These are phyloP conservation scores for Schizaphis graminum DNA, from an alignment of 2,888 invertebrate genomes.

Conservation along the genomic window DNA sequence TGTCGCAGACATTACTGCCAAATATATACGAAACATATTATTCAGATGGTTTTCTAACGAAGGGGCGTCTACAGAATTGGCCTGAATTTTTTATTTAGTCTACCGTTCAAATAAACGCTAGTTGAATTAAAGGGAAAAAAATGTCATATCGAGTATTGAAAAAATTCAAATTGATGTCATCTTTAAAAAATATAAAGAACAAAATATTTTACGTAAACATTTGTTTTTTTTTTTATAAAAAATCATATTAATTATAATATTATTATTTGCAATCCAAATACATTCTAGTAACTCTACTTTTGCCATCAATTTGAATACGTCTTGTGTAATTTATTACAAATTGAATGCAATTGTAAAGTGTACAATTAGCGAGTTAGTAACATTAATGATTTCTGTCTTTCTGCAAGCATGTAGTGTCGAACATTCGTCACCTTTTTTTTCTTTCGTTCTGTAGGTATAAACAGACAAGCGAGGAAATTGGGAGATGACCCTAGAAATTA, in stretches of 20 bases:
- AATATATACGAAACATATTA: background rate
- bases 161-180: background rate
- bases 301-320: background rate
- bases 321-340: background rate
- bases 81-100: background rate
- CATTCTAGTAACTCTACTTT: background rate
- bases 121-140: background rate
- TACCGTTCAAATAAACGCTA: background rate
- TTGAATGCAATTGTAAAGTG: background rate
- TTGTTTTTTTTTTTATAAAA: background rate
- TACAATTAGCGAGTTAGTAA: background rate
- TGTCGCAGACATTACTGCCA: background rate
- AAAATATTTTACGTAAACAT: background rate
- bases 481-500: background rate
- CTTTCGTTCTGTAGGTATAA: background rate
- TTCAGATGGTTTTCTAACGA: background rate
- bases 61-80: background rate
- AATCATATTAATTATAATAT: background rate
- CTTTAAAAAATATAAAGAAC: background rate
- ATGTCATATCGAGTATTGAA: background rate
- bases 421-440: background rate
- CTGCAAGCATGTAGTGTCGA: background rate
- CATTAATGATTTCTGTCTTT: background rate
- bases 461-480: background rate
- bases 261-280: background rate